Percentiles rank a stretch among this genome's conserved stretches.
Evolutionary conservation across 2,113 vertebrate species (phyloP).

Genomic region (Cervus canadensis): DNA sequence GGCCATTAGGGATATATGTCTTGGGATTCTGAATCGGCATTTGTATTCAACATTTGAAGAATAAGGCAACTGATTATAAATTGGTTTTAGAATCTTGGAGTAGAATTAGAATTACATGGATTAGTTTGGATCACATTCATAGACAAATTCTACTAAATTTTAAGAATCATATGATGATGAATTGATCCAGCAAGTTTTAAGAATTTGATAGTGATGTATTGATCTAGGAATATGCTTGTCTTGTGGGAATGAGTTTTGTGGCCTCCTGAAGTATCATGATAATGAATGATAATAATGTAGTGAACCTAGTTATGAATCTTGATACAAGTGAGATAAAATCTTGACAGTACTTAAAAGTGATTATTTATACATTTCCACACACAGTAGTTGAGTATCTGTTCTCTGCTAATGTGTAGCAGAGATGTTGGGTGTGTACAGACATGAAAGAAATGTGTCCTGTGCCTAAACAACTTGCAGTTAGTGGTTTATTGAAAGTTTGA

Average conservation of each 20-base stretch:
- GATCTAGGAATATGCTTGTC: not conserved
- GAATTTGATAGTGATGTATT: not conserved
- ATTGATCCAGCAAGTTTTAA: not conserved
- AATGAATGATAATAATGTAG: not conserved
- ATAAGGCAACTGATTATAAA: not conserved
- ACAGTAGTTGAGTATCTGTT: not conserved
- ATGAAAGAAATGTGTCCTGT: not conserved
- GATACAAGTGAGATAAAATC: not conserved
- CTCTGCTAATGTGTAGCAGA: not conserved
- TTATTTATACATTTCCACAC: not conserved
- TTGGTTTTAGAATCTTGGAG: not conserved
- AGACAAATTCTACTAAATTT: not conserved
- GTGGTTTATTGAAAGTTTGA: not conserved
- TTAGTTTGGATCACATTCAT: not conserved
- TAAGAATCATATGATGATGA: not conserved
- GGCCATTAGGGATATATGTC: not conserved
- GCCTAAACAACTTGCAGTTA: not conserved
- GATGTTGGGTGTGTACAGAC: not conserved
- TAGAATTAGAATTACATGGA: not conserved
- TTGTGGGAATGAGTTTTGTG: not conserved
- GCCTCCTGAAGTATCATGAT: not conserved
- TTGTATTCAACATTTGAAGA: not conserved
- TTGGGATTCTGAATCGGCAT: not conserved
- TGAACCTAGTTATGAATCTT: not conserved
- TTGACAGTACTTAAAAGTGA: not conserved